Percentiles rank a stretch among this genome's conserved stretches.
phyloP scores from a whole-genome alignment of 2,797 vertebrate genomes.

The Cirrhinus mrigala region DNA sequence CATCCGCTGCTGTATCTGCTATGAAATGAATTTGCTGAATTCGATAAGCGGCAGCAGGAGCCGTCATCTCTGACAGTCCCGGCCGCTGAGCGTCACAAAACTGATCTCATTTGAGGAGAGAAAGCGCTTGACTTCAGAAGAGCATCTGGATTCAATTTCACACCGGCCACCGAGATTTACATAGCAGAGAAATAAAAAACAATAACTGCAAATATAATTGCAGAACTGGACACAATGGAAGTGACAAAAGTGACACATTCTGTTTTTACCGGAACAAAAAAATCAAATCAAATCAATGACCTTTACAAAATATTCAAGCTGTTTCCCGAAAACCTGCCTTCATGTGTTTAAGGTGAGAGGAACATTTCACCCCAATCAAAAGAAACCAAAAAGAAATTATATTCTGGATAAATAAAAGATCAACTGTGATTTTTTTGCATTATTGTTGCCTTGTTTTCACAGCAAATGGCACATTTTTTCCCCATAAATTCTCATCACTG shows the following conservation, averaged over 20 bases:
- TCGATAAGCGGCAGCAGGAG: constrained; percentile 84
- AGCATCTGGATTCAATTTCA: constrained; percentile 77
- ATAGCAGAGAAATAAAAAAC: constrained; percentile 60
- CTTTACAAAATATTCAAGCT: neutral
- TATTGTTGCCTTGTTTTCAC: neutral
- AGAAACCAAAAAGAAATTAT: neutral
- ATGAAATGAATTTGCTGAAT: constrained; percentile 82
- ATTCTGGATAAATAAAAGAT: neutral
- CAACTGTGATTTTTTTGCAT: neutral
- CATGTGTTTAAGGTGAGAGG: neutral
- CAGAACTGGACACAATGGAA: constrained; percentile 77
- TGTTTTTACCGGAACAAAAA: neutral
- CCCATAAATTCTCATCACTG: neutral
- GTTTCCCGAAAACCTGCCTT: neutral
- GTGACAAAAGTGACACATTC: constrained; percentile 66
- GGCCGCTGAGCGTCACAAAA: constrained; percentile 79
- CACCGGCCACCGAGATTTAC: constrained; percentile 69
- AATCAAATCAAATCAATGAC: neutral
- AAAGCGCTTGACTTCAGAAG: constrained; percentile 78
- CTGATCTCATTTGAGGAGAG: constrained; percentile 81
- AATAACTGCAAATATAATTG: constrained; percentile 72
- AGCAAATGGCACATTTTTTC: neutral
- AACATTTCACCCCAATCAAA: neutral
- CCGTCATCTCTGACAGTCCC: constrained; percentile 82
- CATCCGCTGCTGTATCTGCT: constrained; percentile 75